A percentile compares a stretch with the other conserved stretches of the same genome.
Evolutionary conservation across 2,797 vertebrate species (phyloP).

Genomic region (Acestrorhynchus altus): DNA sequence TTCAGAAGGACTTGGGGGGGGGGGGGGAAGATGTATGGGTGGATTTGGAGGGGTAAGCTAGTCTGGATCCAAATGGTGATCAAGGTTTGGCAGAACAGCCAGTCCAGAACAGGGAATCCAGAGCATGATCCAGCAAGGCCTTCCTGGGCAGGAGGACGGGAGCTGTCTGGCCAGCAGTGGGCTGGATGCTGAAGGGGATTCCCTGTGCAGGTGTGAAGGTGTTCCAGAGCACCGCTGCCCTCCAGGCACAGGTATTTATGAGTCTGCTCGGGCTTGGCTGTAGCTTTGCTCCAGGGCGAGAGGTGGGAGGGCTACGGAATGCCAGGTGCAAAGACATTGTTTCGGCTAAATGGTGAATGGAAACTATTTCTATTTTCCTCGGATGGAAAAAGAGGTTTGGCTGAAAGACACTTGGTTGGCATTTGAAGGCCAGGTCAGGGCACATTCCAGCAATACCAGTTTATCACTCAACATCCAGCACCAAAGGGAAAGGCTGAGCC

Average conservation of each 20-base stretch:
- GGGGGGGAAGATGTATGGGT: not conserved
- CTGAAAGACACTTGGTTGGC: constrained; percentile 8
- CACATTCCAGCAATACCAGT: not conserved
- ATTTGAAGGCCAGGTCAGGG: constrained; percentile 21
- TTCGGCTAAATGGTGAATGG: constrained; percentile 70
- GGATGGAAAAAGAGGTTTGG: constrained; percentile 69
- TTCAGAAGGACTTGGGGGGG: constrained; percentile 43
- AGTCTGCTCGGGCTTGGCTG: constrained; percentile 63
- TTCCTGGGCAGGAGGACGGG: constrained; percentile 38
- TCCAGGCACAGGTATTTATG: constrained; percentile 67
- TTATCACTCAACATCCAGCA: not conserved
- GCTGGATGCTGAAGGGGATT: constrained; percentile 57
- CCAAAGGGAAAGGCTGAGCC: no score
- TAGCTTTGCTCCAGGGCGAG: constrained; percentile 41
- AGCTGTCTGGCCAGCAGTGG: constrained; percentile 9
- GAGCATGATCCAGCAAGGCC: constrained; percentile 41
- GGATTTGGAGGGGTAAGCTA: not conserved
- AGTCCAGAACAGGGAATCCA: constrained; percentile 58
- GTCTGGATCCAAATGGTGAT: constrained; percentile 33
- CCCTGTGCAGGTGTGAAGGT: constrained; percentile 63
- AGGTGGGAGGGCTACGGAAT: constrained; percentile 49
- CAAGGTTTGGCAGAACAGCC: constrained; percentile 56
- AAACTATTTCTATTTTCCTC: constrained; percentile 69
- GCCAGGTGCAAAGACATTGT: constrained; percentile 74
- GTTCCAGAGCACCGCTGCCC: constrained; percentile 47